Percentiles rank a stretch among this genome's conserved stretches.
Evolutionary conservation across 2,797 vertebrate genomes (phyloP).

Genomic region (Clarias laeviceps): DNA sequence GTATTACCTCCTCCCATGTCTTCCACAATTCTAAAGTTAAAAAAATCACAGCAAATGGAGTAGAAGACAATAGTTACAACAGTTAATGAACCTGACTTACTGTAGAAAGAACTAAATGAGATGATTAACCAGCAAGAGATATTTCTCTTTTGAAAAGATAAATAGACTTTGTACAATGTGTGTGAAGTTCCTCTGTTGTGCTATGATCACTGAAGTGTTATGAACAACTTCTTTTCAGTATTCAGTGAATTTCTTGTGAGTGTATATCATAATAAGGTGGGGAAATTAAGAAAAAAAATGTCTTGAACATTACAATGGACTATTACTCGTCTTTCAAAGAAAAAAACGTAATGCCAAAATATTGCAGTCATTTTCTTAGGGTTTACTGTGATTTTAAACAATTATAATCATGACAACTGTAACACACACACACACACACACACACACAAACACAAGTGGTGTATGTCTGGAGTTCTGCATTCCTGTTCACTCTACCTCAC

Average conservation of each 20-base stretch:
- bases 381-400: background rate
- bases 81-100: background rate
- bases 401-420: background rate
- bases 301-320: background rate
- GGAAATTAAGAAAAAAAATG: background rate
- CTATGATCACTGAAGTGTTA: background rate
- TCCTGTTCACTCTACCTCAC: conserved; percentile 66
- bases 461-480: conserved; percentile 42
- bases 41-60: background rate
- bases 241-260: background rate
- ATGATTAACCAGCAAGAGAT: background rate
- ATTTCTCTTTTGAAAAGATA: background rate
- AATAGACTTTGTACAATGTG: background rate
- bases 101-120: background rate
- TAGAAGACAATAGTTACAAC: background rate
- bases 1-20: background rate
- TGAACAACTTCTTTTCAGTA: background rate
- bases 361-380: background rate
- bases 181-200: background rate
- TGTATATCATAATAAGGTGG: background rate
- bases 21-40: background rate
- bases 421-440: conserved; percentile 17
- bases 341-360: background rate
- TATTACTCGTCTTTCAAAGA: background rate
- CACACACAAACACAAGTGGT: conserved; percentile 28